Percentiles rank a stretch among this genome's conserved stretches.
Conservation (phyloP, 92 coral and sea anemone species). For the Phenganax marumi region DNA sequence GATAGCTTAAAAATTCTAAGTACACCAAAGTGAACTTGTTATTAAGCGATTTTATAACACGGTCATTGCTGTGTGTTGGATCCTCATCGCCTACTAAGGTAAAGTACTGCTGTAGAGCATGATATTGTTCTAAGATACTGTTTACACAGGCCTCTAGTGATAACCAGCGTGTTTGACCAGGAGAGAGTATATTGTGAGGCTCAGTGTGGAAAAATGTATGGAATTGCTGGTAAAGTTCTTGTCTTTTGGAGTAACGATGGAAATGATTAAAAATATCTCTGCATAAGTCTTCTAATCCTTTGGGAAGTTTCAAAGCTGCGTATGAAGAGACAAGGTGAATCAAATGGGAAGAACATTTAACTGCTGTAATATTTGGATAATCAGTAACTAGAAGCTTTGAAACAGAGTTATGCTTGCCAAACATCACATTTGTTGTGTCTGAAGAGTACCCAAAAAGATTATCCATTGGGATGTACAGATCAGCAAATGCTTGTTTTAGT, state of each 20-base stretch:
- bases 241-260: no score
- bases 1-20: slow-evolving; percentile 57
- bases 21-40: slow-evolving; percentile 56
- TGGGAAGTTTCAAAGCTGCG: neutral
- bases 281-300: neutral
- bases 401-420: no score
- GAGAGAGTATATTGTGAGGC: neutral
- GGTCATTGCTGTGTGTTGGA: slow-evolving; percentile 50
- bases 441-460: neutral
- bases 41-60: slow-evolving; percentile 25
- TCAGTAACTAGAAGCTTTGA: neutral
- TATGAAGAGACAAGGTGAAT: neutral
- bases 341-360: neutral
- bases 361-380: neutral
- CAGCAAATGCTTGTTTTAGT: neutral
- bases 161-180: neutral
- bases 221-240: neutral
- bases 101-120: slow-evolving; percentile 57
- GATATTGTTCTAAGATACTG: slow-evolving; percentile 41
- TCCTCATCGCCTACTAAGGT: slow-evolving; percentile 41
- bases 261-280: neutral
- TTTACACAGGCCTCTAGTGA: slow-evolving; percentile 1
- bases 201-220: neutral
- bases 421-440: neutral
- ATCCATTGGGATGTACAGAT: neutral